Base-by-base conservation (phyloP, 2,797 vertebrate genomes). In the Pangasius macronema region DNA sequence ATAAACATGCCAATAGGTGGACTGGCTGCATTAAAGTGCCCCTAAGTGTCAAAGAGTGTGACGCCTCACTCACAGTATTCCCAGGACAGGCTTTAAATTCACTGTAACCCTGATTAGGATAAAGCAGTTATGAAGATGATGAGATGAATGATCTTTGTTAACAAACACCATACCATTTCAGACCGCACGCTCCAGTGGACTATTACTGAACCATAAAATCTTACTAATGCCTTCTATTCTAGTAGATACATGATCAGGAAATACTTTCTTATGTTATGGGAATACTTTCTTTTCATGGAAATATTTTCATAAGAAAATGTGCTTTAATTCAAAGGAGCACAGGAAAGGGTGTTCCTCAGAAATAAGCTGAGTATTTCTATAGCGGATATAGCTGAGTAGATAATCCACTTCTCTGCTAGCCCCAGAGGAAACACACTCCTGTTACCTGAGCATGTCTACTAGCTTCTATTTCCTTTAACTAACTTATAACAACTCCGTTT, bases 301-400 rank as follows among this genome's bases (percentile, higher is more conserved):
- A 49, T n/a, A 57, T 76, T n/a, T 51, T 1, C 3, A 57, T 20
- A 30, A 20, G 3, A 79, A 79, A 33, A 33, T 57, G 30, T 33
- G n/a, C 51, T 57, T 55, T 33, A 77, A 33, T 77, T 30, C 76
- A 76, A 51, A 76, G 13, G 46, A 22, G 68, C 36, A 49, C 24
- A 49, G 72, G 72, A 75, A 75, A 75, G 10, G 42, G 42, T 73
- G 70, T 27, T 73, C 70, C 70, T 73, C 20, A 73, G 39, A 46
- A 73, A 73, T 73, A 73, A 51, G 46, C 2, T n/a, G 14, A 16
- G 49, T 33, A 33, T 33, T 77, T 33, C 51, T 53, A 33, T 4
- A 55, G 27, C 6, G 7, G 49, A 53, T 76, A 76, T n/a, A 76
- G n/a, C 51, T 5, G 51, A 57, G 51, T 10, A 79, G 51, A 57